phyloP scores from a whole-genome alignment of 2,113 vertebrate genomes.

The Pelodiscus sinensis region DNA sequence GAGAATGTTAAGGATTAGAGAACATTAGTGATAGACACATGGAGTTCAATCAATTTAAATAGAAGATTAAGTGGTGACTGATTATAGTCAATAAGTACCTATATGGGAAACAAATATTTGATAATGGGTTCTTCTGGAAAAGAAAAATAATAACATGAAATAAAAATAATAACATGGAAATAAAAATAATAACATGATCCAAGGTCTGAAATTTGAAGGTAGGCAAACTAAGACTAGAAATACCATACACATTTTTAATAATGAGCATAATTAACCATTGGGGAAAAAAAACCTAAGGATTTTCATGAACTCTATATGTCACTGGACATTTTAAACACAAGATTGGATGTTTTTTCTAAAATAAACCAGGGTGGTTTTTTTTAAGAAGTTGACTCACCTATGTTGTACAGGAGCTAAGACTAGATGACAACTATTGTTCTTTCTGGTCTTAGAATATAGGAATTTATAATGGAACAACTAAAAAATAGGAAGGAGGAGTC shows the following conservation, averaged over 20 bases:
- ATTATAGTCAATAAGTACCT: background rate
- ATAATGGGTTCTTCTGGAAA: background rate
- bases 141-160: background rate
- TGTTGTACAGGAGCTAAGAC: background rate
- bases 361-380: background rate
- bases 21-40: background rate
- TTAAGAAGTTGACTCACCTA: background rate
- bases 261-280: background rate
- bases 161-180: background rate
- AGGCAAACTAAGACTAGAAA: background rate
- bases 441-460: background rate
- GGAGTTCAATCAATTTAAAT: background rate
- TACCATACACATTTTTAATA: background rate
- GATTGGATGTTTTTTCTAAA: background rate
- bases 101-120: background rate
- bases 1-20: background rate
- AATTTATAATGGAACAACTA: background rate
- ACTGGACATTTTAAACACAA: no score
- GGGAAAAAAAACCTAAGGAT: background rate
- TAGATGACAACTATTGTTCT: no score
- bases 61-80: background rate
- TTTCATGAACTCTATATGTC: no score
- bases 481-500: no score
- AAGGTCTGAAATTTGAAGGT: background rate
- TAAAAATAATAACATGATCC: background rate